These are phyloP conservation scores for Nephrotoma appendiculata DNA, from an alignment of 2,888 invertebrate genomes.

Conservation along the genomic window DNA sequence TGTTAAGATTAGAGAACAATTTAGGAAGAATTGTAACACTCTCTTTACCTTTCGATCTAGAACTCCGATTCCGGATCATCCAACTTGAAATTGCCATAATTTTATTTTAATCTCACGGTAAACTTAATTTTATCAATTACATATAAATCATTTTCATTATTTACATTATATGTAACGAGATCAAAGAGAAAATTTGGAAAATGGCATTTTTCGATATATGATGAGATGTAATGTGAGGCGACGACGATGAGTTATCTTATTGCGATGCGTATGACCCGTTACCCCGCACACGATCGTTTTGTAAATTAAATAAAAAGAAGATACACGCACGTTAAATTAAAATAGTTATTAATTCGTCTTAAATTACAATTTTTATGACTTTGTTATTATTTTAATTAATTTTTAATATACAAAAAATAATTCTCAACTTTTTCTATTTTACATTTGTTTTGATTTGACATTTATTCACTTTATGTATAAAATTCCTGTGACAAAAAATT, in stretches of 20 bases:
- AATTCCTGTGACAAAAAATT: not conserved
- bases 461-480: not conserved
- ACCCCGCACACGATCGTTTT: not conserved
- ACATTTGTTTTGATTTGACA: constrained; percentile 4
- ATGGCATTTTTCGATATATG: not conserved
- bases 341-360: not conserved
- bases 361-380: not conserved
- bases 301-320: not conserved
- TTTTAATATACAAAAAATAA: not conserved
- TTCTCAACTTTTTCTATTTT: not conserved
- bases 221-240: not conserved
- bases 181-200: not conserved
- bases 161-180: not conserved
- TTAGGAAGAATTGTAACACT: not conserved
- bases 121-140: not conserved
- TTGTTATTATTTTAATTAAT: not conserved
- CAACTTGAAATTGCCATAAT: constrained; percentile 22
- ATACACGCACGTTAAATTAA: not conserved
- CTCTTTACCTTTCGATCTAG: constrained; percentile 30
- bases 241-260: not conserved
- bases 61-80: constrained; percentile 30
- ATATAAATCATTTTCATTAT: not conserved
- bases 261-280: not conserved
- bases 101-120: not conserved
- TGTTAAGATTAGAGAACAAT: not conserved